A percentile compares a stretch with the other conserved stretches of the same genome.
Evolutionary conservation across 2,888 invertebrate species (phyloP).

Genomic region (Micoletzkya japonica): DNA sequence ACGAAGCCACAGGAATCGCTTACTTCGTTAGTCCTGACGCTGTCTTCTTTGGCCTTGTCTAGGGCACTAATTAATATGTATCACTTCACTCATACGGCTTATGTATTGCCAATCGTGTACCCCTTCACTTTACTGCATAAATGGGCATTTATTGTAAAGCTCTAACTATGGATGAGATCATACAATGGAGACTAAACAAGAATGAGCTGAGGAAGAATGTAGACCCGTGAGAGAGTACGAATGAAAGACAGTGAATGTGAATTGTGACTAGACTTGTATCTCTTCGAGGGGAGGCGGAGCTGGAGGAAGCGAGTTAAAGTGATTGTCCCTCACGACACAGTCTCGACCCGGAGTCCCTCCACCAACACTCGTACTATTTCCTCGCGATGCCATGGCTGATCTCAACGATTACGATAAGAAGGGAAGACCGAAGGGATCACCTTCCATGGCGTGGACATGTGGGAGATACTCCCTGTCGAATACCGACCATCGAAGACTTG

Average conservation of each 20-base stretch:
- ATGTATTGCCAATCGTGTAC: too few species aligned
- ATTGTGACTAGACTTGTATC: slow-evolving; percentile 16
- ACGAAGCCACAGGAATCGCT: neutral
- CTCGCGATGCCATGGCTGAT: slow-evolving; percentile 4
- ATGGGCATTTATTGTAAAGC: slow-evolving; percentile 3
- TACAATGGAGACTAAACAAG: slow-evolving; percentile 3
- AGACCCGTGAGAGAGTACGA: neutral
- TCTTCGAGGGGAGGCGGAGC: slow-evolving; percentile 13
- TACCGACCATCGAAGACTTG: slow-evolving; percentile 42
- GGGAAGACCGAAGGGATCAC: too few species aligned
- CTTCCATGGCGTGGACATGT: slow-evolving; percentile 63
- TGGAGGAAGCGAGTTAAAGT: neutral
- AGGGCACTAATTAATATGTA: neutral
- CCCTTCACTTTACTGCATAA: neutral
- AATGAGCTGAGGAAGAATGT: neutral
- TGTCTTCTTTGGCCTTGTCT: neutral
- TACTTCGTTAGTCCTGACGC: slow-evolving; percentile 6
- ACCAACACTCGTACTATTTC: neutral
- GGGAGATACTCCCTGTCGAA: slow-evolving; percentile 58
- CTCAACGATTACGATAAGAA: too few species aligned
- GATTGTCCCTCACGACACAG: neutral
- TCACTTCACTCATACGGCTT: too few species aligned
- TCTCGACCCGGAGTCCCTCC: slow-evolving; percentile 15
- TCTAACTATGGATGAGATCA: too few species aligned
- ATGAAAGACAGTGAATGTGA: neutral